These are phyloP conservation scores for Xyrauchen texanus DNA, from an alignment of 2,113 vertebrate genomes.

Conservation along the genomic window DNA sequence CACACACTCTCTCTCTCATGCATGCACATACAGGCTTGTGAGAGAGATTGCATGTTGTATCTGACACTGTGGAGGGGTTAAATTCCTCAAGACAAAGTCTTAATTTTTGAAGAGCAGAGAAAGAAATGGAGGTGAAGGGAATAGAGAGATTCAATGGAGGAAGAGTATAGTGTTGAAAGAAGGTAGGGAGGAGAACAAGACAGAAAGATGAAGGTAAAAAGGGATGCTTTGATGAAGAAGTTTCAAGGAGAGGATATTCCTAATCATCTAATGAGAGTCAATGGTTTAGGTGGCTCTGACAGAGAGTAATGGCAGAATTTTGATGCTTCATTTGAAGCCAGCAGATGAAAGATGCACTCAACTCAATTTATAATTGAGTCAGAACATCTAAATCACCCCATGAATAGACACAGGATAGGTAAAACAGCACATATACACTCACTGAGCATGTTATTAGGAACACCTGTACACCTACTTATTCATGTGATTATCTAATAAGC, in stretches of 20 bases:
- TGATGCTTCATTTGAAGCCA: conserved; percentile 13
- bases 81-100: conserved; percentile 7
- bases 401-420: not conserved
- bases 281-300: not conserved
- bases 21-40: not conserved
- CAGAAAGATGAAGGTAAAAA: not conserved
- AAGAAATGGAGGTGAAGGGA: not conserved
- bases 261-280: conserved; percentile 21
- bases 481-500: too few relatives aligned
- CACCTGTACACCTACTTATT: too few relatives aligned
- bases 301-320: not conserved
- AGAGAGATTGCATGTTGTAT: not conserved
- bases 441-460: too few relatives aligned
- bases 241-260: not conserved
- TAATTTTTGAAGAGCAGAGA: conserved; percentile 30
- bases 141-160: not conserved
- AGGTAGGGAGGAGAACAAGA: not conserved
- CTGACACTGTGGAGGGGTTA: not conserved
- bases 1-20: too few relatives aligned
- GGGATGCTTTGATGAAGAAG: not conserved
- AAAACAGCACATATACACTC: not conserved
- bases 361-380: not conserved
- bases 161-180: not conserved
- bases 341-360: not conserved
- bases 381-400: not conserved